Evolutionary conservation across 2,797 vertebrate species (phyloP).

Genomic region (Sebastes aleutianus): DNA sequence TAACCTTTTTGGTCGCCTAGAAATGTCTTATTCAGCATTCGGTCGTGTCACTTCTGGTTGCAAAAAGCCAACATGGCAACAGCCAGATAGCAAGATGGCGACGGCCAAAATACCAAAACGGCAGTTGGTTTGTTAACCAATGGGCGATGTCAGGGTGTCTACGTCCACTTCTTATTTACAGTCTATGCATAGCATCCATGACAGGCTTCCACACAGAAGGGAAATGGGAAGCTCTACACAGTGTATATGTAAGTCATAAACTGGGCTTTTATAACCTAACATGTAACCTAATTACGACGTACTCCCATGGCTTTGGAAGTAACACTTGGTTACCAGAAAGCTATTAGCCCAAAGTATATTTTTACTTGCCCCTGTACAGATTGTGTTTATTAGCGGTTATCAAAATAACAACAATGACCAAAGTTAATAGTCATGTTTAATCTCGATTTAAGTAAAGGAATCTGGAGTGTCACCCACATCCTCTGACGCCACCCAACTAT

Average conservation of each 20-base stretch:
- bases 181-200: background rate
- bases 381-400: background rate
- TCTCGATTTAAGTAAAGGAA: background rate
- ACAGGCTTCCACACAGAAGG: background rate
- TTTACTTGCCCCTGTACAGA: no score
- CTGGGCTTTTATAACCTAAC: background rate
- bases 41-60: no score
- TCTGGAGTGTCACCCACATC: background rate
- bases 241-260: background rate
- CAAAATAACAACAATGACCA: background rate
- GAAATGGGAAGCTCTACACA: background rate
- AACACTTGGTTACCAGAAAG: background rate
- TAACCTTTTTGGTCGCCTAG: no score
- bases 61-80: no score
- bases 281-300: background rate
- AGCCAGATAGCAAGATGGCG: no score
- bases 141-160: no score
- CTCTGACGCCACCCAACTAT: background rate
- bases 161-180: no score
- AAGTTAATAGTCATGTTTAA: background rate
- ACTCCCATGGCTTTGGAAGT: background rate
- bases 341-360: no score
- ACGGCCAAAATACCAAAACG: no score
- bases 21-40: no score
- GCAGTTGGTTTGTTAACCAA: no score